Conservation (phyloP, 2,888 invertebrate species). For the Synanthedon formicaeformis region DNA sequence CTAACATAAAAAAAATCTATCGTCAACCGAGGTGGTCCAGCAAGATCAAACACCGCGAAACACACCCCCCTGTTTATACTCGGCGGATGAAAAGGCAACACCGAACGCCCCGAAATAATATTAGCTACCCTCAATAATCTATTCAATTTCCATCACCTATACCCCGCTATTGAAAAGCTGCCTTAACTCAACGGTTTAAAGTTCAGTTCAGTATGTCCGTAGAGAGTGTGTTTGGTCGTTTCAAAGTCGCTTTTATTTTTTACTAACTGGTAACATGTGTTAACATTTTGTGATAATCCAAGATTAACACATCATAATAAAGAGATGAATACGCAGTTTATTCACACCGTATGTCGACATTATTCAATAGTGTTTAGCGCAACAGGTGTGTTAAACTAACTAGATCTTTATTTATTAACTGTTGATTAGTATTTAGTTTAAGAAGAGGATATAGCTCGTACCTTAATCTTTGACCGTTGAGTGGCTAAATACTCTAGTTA, state of each 20-base stretch:
- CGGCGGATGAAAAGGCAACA: conserved; percentile 70
- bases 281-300: conserved; percentile 70
- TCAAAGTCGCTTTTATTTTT: conserved; percentile 34
- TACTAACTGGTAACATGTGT: conserved; percentile 70
- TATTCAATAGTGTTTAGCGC: conserved; percentile 50
- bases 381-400: conserved; percentile 59
- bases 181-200: conserved; percentile 21
- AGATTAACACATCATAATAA: conserved; percentile 71
- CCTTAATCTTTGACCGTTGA: no score
- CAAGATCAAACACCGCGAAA: conserved; percentile 51
- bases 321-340: conserved; percentile 66
- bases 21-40: conserved; percentile 30
- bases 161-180: conserved; percentile 18
- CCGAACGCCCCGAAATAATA: conserved; percentile 68
- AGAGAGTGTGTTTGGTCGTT: conserved; percentile 17
- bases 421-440: background rate
- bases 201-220: conserved; percentile 19
- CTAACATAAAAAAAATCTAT: background rate
- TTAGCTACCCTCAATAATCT: conserved; percentile 68
- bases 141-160: conserved; percentile 43
- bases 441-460: no score
- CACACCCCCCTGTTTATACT: conserved; percentile 70
- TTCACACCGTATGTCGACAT: conserved; percentile 59
- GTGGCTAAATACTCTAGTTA: no score
- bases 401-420: conserved; percentile 34